A percentile compares a stretch with the other conserved stretches of the same genome.
phyloP scores from a whole-genome alignment of 2,113 vertebrate genomes.

The Ciconia stormi region DNA sequence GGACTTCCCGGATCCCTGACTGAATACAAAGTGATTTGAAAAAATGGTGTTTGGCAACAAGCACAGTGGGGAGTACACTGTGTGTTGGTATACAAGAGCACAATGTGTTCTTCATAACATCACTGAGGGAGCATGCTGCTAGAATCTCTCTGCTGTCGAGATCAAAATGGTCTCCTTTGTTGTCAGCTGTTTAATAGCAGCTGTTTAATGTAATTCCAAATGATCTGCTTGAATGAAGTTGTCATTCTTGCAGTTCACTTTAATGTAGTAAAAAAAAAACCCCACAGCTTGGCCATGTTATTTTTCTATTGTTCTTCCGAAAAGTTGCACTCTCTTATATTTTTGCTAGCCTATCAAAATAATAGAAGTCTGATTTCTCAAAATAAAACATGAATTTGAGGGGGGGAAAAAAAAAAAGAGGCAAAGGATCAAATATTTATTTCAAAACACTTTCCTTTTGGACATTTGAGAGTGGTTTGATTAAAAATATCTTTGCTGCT shows the following conservation, averaged over 20 bases:
- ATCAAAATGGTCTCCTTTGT: slow-evolving; percentile 70
- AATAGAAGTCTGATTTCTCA: background rate
- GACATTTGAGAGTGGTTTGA: background rate
- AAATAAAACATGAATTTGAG: background rate
- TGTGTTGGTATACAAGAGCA: slow-evolving; percentile 72
- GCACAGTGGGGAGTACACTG: slow-evolving; percentile 68
- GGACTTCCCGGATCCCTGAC: slow-evolving; percentile 74
- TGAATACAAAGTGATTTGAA: slow-evolving; percentile 77
- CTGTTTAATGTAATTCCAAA: slow-evolving; percentile 79
- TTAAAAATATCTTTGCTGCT: background rate
- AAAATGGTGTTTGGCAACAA: slow-evolving; percentile 80
- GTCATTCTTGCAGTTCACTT: slow-evolving; percentile 74
- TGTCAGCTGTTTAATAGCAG: slow-evolving; percentile 78
- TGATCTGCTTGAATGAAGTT: slow-evolving; percentile 78
- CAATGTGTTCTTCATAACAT: slow-evolving; percentile 71
- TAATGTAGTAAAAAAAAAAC: slow-evolving; percentile 58
- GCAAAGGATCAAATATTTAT: background rate
- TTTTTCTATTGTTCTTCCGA: slow-evolving; percentile 24
- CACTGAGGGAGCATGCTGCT: slow-evolving; percentile 57
- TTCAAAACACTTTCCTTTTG: background rate
- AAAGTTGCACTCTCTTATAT: slow-evolving; percentile 2
- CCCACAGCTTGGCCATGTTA: background rate
- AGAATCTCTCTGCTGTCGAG: slow-evolving; percentile 51
- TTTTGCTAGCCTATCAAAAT: background rate
- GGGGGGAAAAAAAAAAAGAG: background rate